phyloP scores from a whole-genome alignment of 2,113 vertebrate genomes.

The Dipodomys ordii region DNA sequence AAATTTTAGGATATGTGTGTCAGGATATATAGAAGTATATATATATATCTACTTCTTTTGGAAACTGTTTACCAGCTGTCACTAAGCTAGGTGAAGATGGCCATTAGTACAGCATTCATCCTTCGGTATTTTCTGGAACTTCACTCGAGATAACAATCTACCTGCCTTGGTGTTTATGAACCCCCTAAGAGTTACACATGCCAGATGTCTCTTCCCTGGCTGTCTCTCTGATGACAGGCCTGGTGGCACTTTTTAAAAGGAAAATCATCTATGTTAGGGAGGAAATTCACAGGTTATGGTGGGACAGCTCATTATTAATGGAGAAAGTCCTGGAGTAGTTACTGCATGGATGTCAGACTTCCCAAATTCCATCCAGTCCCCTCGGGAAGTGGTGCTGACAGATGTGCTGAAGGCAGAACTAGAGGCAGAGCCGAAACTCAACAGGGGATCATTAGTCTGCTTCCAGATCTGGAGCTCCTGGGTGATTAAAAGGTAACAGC shows the following conservation, averaged over 20 bases:
- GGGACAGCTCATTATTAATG: constrained; percentile 77
- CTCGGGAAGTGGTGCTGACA: constrained; percentile 73
- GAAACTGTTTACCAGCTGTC: constrained; percentile 60
- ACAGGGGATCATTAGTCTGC: constrained; percentile 70
- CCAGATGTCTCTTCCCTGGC: constrained; percentile 82
- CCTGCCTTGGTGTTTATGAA: constrained; percentile 14
- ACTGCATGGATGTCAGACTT: constrained; percentile 79
- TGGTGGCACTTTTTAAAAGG: constrained; percentile 63
- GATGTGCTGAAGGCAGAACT: constrained; percentile 71
- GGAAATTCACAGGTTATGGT: constrained; percentile 40
- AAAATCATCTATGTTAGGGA: constrained; percentile 38
- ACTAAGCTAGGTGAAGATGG: constrained; percentile 66
- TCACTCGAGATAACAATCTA: constrained; percentile 60
- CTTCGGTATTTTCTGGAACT: constrained; percentile 30
- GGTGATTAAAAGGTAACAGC: constrained; percentile 73
- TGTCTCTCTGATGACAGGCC: constrained; percentile 76
- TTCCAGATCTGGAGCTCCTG: constrained; percentile 48
- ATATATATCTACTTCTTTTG: background rate
- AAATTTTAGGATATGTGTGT: background rate
- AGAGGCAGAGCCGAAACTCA: constrained; percentile 51
- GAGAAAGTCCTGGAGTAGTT: constrained; percentile 83
- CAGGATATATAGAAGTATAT: background rate
- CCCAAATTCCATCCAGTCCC: constrained; percentile 70
- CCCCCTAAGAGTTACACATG: constrained; percentile 47
- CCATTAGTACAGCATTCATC: constrained; percentile 57